Evolutionary conservation across 2,113 vertebrate genomes (phyloP), one percentile per base, ranked within the genome.

Genomic region (Lasiurus borealis): DNA sequence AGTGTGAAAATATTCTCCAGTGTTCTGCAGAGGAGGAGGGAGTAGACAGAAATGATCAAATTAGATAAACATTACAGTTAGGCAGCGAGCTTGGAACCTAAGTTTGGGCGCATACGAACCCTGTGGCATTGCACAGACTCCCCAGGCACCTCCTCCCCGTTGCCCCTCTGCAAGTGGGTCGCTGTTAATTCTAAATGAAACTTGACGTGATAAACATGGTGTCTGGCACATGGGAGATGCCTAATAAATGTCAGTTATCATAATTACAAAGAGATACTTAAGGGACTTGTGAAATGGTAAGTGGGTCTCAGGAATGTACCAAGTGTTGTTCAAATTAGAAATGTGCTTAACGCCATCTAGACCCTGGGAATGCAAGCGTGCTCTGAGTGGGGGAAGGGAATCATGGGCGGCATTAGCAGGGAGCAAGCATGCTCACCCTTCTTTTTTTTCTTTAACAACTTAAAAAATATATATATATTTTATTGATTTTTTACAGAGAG

Each of bases 131-230:
- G 21, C 9, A 68, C 5, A 82, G 15, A 31, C 57, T 10, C n/a
- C 16, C 21, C 4, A 36, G 78, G 50, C 19, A 31, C 52, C 0
- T 48, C 12, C 78, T 5, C 3, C 36, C 78, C 19, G 2, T 25
- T 93, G 21, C n/a, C 13, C 11, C 18, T 23, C 31, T 77, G 27
- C 6, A 48, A 72, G 16, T 90, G 59, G 25, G 11, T 31, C 54
- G 40, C 68, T 36, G 29, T 84, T 46, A 78, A 14, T 75, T 93
- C 87, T 90, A 36, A 40, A 82, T 77, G 44, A 76, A 93, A 66
- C 0, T 0, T 13, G 36, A 73, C 68, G n/a, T 40, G 19, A 59
- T 29, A 66, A 93, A 3, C 31, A 27, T 80, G 34, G 59, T 36
- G 11, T 2, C 72, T 4, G 18, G 40, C 48, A 36, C 25, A 11